Evolutionary conservation across 2,888 invertebrate genomes (phyloP).

Genomic region (Agrotis clavis): DNA sequence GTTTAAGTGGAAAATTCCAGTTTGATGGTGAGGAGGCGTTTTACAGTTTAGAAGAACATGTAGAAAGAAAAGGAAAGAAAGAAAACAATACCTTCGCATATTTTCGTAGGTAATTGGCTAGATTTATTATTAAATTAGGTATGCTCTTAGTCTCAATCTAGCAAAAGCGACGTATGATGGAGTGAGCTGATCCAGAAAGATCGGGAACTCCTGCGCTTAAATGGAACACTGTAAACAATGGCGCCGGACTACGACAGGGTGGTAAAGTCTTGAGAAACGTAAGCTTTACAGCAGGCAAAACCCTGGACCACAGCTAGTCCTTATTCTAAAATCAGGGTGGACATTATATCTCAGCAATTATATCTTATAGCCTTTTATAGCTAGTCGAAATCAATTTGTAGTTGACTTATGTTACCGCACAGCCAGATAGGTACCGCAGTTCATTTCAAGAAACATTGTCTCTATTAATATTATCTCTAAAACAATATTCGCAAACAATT

Average conservation of each 20-base stretch:
- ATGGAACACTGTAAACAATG: too few species aligned
- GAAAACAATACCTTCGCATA: too few species aligned
- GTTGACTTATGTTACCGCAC: slow-evolving; percentile 40
- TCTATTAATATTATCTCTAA: slow-evolving; percentile 64
- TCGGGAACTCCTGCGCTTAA: too few species aligned
- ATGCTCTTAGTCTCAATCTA: too few species aligned
- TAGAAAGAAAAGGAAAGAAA: too few species aligned
- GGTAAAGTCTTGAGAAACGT: background rate
- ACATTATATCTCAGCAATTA: slow-evolving; percentile 38
- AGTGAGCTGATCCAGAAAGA: too few species aligned
- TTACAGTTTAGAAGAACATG: too few species aligned
- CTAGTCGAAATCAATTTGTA: slow-evolving; percentile 49
- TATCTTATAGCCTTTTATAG: slow-evolving; percentile 39
- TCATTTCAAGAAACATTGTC: slow-evolving; percentile 67
- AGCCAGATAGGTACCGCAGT: slow-evolving; percentile 46
- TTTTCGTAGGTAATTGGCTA: too few species aligned
- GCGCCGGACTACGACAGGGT: too few species aligned
- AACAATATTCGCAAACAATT: slow-evolving; percentile 69
- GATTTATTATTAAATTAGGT: too few species aligned
- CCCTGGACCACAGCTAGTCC: background rate
- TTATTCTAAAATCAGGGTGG: slow-evolving; percentile 16
- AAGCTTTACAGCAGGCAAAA: background rate
- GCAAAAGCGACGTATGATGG: too few species aligned
- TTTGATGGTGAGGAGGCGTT: background rate
- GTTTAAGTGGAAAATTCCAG: background rate